phyloP scores from a whole-genome alignment of 2,797 vertebrate species.

The Paedocypris micromegethes region DNA sequence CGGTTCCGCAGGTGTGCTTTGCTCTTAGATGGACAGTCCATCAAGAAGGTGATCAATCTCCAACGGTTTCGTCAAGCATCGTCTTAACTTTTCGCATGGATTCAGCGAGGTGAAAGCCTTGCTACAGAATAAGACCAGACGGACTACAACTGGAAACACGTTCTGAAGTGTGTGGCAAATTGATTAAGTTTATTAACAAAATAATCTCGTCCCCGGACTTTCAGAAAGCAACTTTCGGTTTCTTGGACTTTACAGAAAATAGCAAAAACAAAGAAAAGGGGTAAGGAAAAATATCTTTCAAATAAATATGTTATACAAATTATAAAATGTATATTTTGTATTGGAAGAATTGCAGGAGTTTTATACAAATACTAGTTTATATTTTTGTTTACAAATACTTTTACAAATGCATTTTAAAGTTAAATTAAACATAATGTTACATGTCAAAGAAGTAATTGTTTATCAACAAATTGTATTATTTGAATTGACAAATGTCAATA shows the following conservation, averaged over 20 bases:
- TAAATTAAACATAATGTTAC: too few species aligned
- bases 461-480: too few species aligned
- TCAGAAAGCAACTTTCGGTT: conserved; percentile 4
- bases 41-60: conserved; percentile 80
- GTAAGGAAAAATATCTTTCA: neutral
- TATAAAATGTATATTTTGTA: neutral
- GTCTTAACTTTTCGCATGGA: conserved; percentile 58
- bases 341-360: neutral
- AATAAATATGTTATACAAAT: neutral
- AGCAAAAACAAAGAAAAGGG: conserved; percentile 1
- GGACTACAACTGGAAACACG: conserved; percentile 17
- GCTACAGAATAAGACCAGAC: conserved; percentile 4
- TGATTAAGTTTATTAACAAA: neutral
- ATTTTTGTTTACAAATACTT: too few species aligned
- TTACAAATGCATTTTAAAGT: too few species aligned
- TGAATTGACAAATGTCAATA: too few species aligned
- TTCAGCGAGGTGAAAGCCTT: conserved; percentile 41
- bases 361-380: too few species aligned
- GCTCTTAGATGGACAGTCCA: conserved; percentile 76
- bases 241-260: conserved; percentile 4
- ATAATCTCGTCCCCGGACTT: neutral
- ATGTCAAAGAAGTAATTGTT: too few species aligned
- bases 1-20: conserved; percentile 67
- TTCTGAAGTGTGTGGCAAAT: conserved; percentile 8
- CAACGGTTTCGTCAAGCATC: conserved; percentile 74